Evolutionary conservation across 1,140 invertebrate species (phyloP), one percentile per base, ranked within the genome.

Genomic region (Pectinophora gossypiella): DNA sequence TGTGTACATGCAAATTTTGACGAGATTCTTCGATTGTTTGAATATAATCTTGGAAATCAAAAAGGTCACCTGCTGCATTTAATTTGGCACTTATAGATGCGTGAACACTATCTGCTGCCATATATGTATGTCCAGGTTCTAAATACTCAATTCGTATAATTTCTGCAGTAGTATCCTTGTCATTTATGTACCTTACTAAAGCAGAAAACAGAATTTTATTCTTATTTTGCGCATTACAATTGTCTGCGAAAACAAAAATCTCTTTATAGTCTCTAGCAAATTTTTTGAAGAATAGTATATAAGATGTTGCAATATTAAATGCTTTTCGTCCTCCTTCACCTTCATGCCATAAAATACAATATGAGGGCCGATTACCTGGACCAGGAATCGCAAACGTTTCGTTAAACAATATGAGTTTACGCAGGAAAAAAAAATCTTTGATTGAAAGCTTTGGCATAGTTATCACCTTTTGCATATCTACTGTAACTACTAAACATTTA

Each of bases 381-480:
- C 54, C 54, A 18, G 59, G 54, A 0, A 36, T 19, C 1, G 46
- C 59, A 47, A 61, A 56, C 16, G 54, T 46, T 27, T 56, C 59
- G 43, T 53, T 61, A 45, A 61, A 50, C 3, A 61, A 42, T 0
- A 56, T 13, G 0, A 61, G 23, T 36, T 61, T 61, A 13, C 54
- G n/a, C 12, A 15, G 16, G 16, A 40, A 40, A 40, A 15, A 40
- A 15, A 2, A 40, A 2, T 40, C n/a, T 40, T 40, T 40, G 1
- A 19, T 35, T 12, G 43, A 51, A 5, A 54, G 35, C 7, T 48
- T 22, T 22, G 51, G 54, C 54, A 61, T 57, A 9, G 22, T 48
- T 35, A 61, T 56, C 2, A 36, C 59, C 44, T 56, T 61, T 46
- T 57, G 59, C 59, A 61, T 57, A n/a, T 61, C 59, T 1, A 45